Base-by-base conservation (phyloP, 2,888 invertebrate species). In the Mesoligia furuncula region DNA sequence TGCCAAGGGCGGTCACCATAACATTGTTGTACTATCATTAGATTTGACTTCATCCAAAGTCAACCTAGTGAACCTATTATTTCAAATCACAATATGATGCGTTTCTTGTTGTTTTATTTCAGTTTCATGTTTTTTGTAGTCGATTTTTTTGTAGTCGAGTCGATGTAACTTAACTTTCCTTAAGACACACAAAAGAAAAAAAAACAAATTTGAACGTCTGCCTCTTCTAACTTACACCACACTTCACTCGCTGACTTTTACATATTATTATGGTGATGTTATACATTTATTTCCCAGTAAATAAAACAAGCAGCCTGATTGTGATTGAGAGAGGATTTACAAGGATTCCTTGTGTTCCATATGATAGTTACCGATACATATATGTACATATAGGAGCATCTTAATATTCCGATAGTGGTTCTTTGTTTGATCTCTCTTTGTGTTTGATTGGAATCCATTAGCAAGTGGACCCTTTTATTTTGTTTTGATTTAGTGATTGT, bases 201-300 rank as follows among this genome's bases (percentile, higher is more conserved):
- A 51, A 54, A 51, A 20, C 20, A 51, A 24, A 57, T 4, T 5
- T 5, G 13, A 57, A 13, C n/a, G 8, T 61, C 17, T 4, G 27
- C 27, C 77, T 39, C 77, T 80, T 64, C 1, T 51, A n/a, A 20
- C 57, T 85, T 83, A n/a, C 1, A 68, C 86, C 88, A 73, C 51
- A 81, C 79, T 42, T 54, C 75, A 79, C 48, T 79, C 64, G 24
- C 72, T 81, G 84, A 88, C 91, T 90, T 90, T 89, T 87, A 89
- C 87, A 90, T 92, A n/a, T n/a, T n/a, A n/a, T n/a, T n/a, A 91
- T 87, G 86, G 88, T 87, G 89, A 90, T n/a, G n/a, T n/a, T 90
- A 88, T 81, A 88, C 79, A 80, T 87, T 88, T 87, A 89, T 88
- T 89, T 85, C 77, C 80, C 79, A 79, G 85, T 87, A 89, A 90